Evolutionary conservation across 1,140 invertebrate genomes (phyloP), one percentile per base, ranked within the genome.

Genomic region (Lysiphlebus fabarum): DNA sequence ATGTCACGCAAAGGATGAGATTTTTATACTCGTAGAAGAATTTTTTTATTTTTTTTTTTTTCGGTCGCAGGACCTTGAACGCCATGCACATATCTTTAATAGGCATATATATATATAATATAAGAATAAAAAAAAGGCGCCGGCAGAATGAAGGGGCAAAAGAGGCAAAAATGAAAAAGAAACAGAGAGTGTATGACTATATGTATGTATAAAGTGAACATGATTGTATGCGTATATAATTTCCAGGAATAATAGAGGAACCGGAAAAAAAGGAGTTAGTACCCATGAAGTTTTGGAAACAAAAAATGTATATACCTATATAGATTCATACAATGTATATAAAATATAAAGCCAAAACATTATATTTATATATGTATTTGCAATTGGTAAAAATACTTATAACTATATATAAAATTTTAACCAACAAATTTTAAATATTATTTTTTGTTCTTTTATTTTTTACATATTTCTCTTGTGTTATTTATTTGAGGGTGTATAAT

Each of bases 221-320:
- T 48, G n/a, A 40, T 8, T 54, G 14, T 34, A 33, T 59, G 38
- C 41, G 33, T 53, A 55, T 49, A 60, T 34, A 43, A 60, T 60
- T 60, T 60, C 58, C 53, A 60, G 17, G 58, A 60, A 60, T 60
- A 60, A 60, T 55, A 60, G 54, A 56, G 34, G 49, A 40, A 17
- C 17, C 33, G 26, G 34, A 34, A 34, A 51, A 51, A 50, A 49
- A 43, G 40, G 40, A 41, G 38, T 26, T 10, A 36, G 44, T 26
- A 44, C 44, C 45, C 55, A 38, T 38, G 49, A 34, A 34, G 51
- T 60, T 55, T 60, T 14, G 42, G 47, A 53, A 34, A 54, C 11
- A 37, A 41, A 38, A 41, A 41, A 53, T 14, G 7, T 33, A 42
- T 4, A 53, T 17, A 17, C 3, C 3, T 17, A 17, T 17, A 40